Evolutionary conservation across 2,797 vertebrate genomes (phyloP).

Genomic region (Gobio occitaniae): DNA sequence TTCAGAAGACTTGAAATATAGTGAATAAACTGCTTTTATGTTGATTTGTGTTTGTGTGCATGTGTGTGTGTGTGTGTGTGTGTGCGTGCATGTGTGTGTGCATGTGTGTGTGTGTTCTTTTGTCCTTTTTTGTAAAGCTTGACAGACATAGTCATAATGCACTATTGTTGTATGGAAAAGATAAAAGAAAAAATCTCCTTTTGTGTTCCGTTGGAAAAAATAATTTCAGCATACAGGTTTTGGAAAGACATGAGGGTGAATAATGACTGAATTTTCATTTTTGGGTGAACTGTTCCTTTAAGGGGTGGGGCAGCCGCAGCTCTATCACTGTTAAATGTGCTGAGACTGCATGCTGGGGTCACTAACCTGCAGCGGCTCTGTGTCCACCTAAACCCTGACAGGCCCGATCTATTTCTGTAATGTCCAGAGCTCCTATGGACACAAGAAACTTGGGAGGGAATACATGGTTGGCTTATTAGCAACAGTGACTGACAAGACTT

Average conservation of each 20-base stretch:
- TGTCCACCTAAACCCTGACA: conserved; percentile 32
- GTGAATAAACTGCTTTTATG: neutral
- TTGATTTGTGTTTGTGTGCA: neutral
- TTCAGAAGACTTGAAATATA: neutral
- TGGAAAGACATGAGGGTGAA: neutral
- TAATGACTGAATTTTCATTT: neutral
- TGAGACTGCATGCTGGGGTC: conserved; percentile 33
- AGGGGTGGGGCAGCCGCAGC: conserved; percentile 7
- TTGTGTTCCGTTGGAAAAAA: neutral
- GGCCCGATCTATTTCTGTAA: conserved; percentile 7
- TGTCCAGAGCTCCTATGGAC: neutral
- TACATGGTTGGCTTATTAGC: neutral
- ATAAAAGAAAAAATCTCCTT: neutral
- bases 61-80: neutral
- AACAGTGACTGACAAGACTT: neutral
- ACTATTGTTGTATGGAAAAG: conserved; percentile 3
- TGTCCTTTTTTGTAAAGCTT: neutral
- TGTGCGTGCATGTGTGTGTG: neutral
- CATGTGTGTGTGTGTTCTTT: no score
- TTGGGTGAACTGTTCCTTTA: neutral
- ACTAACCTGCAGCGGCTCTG: conserved; percentile 30
- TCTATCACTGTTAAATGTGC: conserved; percentile 38
- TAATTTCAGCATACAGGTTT: neutral
- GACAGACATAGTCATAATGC: conserved; percentile 4
- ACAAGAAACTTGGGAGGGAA: neutral